Conservation (phyloP, 1,140 invertebrate genomes). For the Panagrolaimus sp. region DNA sequence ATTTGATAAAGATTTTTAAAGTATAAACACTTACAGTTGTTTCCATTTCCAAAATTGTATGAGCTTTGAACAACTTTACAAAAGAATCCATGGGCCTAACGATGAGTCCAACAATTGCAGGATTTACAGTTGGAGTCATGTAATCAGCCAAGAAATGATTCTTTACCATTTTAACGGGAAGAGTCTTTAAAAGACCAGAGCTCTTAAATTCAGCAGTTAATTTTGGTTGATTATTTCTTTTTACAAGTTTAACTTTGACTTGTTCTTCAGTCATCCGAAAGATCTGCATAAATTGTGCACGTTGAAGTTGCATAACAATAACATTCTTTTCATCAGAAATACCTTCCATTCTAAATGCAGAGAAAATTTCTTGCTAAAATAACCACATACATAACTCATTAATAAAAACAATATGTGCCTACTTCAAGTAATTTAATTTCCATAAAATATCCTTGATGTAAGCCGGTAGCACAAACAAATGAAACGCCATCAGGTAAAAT, state of each 20-base stretch:
- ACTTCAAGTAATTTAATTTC: not conserved
- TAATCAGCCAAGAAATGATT: not conserved
- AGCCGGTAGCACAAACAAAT: not conserved
- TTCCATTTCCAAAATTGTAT: too few species aligned
- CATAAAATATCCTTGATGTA: not conserved
- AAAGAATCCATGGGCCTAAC: too few species aligned
- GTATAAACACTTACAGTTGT: too few species aligned
- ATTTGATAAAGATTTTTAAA: too few species aligned
- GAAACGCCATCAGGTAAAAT: not conserved
- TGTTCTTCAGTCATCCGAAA: not conserved
- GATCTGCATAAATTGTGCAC: not conserved
- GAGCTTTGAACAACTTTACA: too few species aligned
- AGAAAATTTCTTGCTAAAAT: not conserved
- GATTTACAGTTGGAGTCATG: not conserved
- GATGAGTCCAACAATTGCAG: too few species aligned
- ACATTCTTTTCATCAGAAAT: not conserved
- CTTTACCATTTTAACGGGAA: not conserved
- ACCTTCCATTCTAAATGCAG: not conserved
- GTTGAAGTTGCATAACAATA: not conserved
- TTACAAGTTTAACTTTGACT: too few species aligned
- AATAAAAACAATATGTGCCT: too few species aligned
- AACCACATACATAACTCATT: not conserved
- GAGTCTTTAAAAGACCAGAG: not conserved
- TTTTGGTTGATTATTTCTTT: too few species aligned
- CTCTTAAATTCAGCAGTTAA: not conserved